Evolutionary conservation across 2,888 invertebrate genomes (phyloP).

Genomic region (Orthonevra nobilis): DNA sequence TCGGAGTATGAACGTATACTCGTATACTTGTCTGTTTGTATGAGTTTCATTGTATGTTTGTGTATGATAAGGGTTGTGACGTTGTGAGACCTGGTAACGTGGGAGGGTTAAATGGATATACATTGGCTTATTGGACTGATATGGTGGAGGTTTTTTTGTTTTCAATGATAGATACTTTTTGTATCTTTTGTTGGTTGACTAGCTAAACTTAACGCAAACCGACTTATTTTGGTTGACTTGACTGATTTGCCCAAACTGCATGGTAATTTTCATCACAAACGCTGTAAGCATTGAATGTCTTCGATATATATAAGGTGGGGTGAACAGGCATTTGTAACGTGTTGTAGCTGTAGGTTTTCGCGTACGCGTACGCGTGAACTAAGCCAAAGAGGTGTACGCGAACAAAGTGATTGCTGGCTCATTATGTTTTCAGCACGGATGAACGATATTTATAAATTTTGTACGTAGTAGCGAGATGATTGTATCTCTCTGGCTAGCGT

Average conservation of each 20-base stretch:
- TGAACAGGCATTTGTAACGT: too few species aligned
- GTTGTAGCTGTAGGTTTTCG: too few species aligned
- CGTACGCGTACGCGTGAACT: constrained; percentile 31
- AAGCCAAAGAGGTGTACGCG: constrained; percentile 33
- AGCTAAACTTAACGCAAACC: constrained; percentile 31
- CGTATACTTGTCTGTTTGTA: background rate
- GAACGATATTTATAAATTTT: constrained; percentile 64
- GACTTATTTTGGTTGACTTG: constrained; percentile 45
- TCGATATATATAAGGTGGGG: too few species aligned
- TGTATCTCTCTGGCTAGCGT: constrained; percentile 39
- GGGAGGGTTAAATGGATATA: constrained; percentile 53
- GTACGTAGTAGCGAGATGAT: constrained; percentile 59
- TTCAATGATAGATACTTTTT: constrained; percentile 10
- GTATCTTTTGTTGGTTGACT: background rate
- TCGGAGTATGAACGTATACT: background rate
- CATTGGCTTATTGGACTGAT: constrained; percentile 53
- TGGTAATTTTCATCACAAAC: constrained; percentile 28
- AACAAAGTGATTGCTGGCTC: constrained; percentile 63
- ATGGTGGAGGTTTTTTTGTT: constrained; percentile 32
- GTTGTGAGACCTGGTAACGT: constrained; percentile 26
- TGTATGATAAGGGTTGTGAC: constrained; percentile 15
- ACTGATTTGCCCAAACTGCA: constrained; percentile 22
- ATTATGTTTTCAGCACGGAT: constrained; percentile 66
- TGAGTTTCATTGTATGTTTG: background rate
- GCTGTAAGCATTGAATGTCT: constrained; percentile 2